A percentile compares a stretch with the other conserved stretches of the same genome.
phyloP scores from a whole-genome alignment of 2,113 vertebrate species.

The Beaufortia kweichowensis region DNA sequence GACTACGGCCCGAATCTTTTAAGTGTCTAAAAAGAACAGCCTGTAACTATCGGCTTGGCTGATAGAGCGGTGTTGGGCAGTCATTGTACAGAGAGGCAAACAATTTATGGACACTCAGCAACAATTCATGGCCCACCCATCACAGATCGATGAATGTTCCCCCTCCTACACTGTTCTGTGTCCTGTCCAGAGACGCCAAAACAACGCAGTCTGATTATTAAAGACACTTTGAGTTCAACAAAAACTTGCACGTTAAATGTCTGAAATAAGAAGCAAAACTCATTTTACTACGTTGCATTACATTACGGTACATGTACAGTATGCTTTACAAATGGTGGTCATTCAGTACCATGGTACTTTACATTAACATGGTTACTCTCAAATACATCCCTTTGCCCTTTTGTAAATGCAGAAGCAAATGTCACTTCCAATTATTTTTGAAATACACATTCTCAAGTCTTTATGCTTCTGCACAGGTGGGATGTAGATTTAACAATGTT shows the following conservation, averaged over 20 bases:
- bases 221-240: constrained; percentile 8
- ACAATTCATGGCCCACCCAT: constrained; percentile 7
- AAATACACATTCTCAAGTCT: no score
- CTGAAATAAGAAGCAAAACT: no score
- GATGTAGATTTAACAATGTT: no score
- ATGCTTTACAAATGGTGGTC: no score
- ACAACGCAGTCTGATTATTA: constrained; percentile 3
- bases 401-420: no score
- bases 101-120: constrained; percentile 23
- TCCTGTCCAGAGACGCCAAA: constrained; percentile 12
- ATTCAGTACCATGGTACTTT: not conserved
- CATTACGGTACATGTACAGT: no score
- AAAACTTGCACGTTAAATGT: not conserved
- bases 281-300: no score
- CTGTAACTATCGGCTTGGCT: constrained; percentile 4
- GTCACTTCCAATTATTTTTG: no score
- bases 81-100: not conserved
- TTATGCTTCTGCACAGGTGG: no score
- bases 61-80: not conserved
- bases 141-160: constrained; percentile 33
- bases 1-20: not conserved
- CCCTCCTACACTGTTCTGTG: constrained; percentile 9
- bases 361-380: no score
- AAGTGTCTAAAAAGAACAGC: not conserved
- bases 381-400: no score